Percentiles rank a stretch among this genome's conserved stretches.
Evolutionary conservation across 2,113 vertebrate species (phyloP).

Genomic region (Spilogale gracilis): DNA sequence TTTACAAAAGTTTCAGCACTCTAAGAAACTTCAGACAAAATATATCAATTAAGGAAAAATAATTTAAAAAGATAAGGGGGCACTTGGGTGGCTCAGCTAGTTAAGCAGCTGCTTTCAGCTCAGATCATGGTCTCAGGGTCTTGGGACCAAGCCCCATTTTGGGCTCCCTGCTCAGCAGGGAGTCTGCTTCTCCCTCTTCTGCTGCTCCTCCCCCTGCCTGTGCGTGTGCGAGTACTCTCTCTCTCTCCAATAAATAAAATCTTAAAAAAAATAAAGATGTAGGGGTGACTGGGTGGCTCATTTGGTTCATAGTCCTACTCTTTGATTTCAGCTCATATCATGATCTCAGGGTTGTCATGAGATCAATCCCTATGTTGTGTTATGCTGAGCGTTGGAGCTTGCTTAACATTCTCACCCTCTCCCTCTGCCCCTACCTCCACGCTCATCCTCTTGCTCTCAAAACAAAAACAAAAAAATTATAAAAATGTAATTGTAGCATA

Average conservation of each 20-base stretch:
- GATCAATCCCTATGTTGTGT: neutral
- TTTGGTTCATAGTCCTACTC: neutral
- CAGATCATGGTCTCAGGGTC: too few species aligned
- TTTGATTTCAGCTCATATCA: too few species aligned
- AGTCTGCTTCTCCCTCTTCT: neutral
- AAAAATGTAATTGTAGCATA: neutral
- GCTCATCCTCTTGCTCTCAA: neutral
- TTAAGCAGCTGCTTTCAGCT: too few species aligned
- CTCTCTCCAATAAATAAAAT: neutral
- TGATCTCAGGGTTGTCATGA: neutral
- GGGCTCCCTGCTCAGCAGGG: too few species aligned
- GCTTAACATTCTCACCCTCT: too few species aligned
- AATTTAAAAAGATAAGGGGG: neutral
- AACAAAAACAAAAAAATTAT: neutral
- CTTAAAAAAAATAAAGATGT: neutral
- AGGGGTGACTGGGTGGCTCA: neutral
- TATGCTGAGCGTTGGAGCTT: neutral
- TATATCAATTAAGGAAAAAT: neutral
- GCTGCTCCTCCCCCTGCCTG: neutral
- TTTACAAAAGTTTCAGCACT: neutral
- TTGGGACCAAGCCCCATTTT: too few species aligned
- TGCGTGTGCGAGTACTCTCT: too few species aligned
- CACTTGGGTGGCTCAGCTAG: too few species aligned
- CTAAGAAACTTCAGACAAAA: constrained; percentile 9
- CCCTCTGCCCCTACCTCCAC: neutral